A percentile compares a stretch with the other conserved stretches of the same genome.
phyloP scores from a whole-genome alignment of 1,140 invertebrate genomes.

The Temnothorax curvispinosus region DNA sequence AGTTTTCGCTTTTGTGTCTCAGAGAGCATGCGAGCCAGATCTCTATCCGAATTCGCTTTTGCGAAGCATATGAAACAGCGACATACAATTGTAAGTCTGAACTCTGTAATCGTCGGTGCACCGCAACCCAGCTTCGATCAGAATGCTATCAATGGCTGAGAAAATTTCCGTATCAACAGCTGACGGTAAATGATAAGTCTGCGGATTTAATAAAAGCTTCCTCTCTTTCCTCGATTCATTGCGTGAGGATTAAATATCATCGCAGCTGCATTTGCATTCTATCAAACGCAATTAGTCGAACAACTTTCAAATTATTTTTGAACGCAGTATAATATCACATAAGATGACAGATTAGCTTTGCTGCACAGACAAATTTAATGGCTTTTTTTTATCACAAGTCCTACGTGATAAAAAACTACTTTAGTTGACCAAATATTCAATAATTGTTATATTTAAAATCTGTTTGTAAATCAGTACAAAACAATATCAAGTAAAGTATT shows the following conservation, averaged over 20 bases:
- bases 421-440: background rate
- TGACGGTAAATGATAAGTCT: constrained; percentile 41
- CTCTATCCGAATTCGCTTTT: background rate
- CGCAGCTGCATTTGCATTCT: background rate
- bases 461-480: background rate
- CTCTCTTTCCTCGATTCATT: constrained; percentile 25
- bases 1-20: background rate
- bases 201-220: background rate
- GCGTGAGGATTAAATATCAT: constrained; percentile 58
- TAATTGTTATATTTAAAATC: background rate
- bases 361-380: background rate
- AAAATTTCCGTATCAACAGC: constrained; percentile 28
- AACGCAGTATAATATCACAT: background rate
- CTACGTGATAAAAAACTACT: background rate
- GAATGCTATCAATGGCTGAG: constrained; percentile 20
- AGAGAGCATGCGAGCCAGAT: background rate
- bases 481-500: background rate
- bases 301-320: background rate
- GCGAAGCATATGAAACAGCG: background rate
- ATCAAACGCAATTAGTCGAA: background rate
- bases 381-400: background rate
- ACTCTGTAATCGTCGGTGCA: constrained; percentile 22
- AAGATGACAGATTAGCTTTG: background rate
- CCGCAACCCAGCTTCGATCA: constrained; percentile 7
- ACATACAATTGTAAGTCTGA: background rate